Conservation (phyloP, 2,113 vertebrate species). For the Cinclus cinclus region DNA sequence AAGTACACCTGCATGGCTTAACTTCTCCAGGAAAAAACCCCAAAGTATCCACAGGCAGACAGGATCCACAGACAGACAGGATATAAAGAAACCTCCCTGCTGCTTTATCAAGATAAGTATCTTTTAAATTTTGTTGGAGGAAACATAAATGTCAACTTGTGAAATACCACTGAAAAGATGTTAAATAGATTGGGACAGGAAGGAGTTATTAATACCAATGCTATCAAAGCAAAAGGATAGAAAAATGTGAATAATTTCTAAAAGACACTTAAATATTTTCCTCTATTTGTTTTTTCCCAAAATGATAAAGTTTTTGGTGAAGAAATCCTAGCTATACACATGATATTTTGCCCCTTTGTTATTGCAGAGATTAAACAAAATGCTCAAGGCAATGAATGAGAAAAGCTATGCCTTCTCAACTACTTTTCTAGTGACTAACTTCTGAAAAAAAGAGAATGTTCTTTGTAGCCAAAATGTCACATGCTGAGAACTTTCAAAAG, state of each 20-base stretch:
- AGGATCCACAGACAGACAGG: not conserved
- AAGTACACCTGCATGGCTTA: not conserved
- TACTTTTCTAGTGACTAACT: not conserved
- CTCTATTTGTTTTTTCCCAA: not conserved
- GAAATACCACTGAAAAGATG: not conserved
- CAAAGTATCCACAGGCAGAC: not conserved
- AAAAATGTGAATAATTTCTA: not conserved
- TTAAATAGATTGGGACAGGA: not conserved
- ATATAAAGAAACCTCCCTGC: not conserved
- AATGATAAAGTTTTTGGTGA: not conserved
- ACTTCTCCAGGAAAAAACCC: not conserved
- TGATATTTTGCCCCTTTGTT: not conserved
- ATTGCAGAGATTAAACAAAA: conserved; percentile 3
- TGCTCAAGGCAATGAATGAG: not conserved
- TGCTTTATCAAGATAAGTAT: not conserved
- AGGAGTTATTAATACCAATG: not conserved
- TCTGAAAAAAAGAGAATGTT: not conserved
- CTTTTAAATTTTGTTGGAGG: not conserved
- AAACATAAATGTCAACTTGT: not conserved
- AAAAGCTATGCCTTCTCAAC: not conserved
- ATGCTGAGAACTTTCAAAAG: not conserved
- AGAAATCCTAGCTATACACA: not conserved
- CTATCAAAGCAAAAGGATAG: not conserved
- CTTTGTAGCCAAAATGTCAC: not conserved
- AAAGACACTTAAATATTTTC: not conserved